These are phyloP conservation scores for Yoshiicerus persimilis DNA, from an alignment of 1,140 invertebrate species.

Conservation along the genomic window DNA sequence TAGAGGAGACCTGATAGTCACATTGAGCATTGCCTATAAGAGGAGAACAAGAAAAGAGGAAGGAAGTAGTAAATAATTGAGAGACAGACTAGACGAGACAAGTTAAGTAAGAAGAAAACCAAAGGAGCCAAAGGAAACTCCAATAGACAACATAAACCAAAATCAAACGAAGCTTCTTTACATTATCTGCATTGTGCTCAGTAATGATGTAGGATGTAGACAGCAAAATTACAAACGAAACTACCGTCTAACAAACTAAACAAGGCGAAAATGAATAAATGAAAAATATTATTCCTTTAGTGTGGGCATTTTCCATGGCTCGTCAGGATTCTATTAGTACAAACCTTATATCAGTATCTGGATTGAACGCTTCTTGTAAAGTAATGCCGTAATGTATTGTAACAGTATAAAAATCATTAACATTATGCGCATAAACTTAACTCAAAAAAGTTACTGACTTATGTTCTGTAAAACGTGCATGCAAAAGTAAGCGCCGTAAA, in stretches of 20 bases:
- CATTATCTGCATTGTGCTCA: background rate
- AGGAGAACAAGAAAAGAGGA: background rate
- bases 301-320: background rate
- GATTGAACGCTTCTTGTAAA: too few species aligned
- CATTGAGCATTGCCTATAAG: background rate
- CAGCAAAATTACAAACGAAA: background rate
- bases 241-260: background rate
- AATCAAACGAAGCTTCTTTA: background rate
- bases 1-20: background rate
- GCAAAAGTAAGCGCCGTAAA: too few species aligned
- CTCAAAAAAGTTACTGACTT: background rate
- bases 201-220: background rate
- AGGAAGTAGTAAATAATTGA: conserved; percentile 11
- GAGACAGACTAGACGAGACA: background rate
- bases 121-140: background rate
- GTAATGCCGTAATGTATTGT: too few species aligned
- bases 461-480: too few species aligned
- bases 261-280: background rate
- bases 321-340: background rate
- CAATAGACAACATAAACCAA: background rate
- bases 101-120: background rate
- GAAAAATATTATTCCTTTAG: background rate
- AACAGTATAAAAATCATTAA: background rate
- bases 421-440: background rate
- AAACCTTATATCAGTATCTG: background rate